Base-by-base conservation (phyloP, 2,888 invertebrate genomes). In the Drosophila acutilabella region DNA sequence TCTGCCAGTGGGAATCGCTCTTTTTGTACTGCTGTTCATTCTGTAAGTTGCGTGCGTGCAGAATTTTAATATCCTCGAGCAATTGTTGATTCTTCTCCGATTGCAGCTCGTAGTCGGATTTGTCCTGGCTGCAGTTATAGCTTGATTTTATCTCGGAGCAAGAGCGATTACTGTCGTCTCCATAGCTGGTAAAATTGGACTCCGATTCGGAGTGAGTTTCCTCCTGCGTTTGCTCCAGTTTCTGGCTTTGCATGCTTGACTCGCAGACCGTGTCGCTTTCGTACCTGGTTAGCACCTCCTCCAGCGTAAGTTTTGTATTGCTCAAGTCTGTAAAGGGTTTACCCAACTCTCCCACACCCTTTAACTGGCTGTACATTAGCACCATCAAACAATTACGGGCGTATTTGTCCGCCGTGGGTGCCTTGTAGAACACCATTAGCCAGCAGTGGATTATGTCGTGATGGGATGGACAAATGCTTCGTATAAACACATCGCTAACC, bases 351-450 rank as follows among this genome's bases (percentile, higher is more conserved):
- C 87, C 74, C 51, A 42, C 41, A 4, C 66, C 69, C 2, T 50
- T 56, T 18, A 85, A n/a, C 42, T 85, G 84, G 2, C 53, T 33
- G 16, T 57, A 62, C 84, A 85, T 71, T 10, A 89, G 40, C 13
- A 83, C 42, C 65, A 87, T 72, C 5, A 85, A 48, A n/a, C 87
- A 81, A 52, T 84, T 88, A 4, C 84, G 48, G 11, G 84, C 79
- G 16, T 59, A 81, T 13, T 85, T 85, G 3, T 87, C 71, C 10
- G 2, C 8, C 0, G 26, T 14, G 1, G 16, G 2, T 0, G 56
- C 70, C 7, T 40, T 36, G 10, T 48, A 23, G 41, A 88, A 83
- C 2, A 51, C 14, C 40, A 64, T 4, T 40, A 85, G 14, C 84
- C 84, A 85, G 4, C 6, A 18, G 33, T 56, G 44, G 6, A 56